A percentile compares a stretch with the other conserved stretches of the same genome.
Conservation (phyloP, 2,888 invertebrate species). For the Azorinus chamasolen region DNA sequence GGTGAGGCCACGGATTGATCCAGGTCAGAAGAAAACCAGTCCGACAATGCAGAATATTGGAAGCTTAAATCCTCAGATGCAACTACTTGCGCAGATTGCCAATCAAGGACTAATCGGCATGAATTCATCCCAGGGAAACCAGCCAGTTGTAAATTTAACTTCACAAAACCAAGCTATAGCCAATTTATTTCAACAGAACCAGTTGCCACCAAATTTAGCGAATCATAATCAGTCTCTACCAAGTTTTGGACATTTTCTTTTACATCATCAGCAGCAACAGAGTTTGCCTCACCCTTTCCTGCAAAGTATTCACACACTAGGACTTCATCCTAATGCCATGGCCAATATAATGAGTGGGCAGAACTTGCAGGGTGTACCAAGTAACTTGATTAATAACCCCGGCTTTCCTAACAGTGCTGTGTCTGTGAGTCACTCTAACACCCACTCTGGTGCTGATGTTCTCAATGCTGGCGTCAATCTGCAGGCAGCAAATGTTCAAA, state of each 20-base stretch:
- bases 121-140: slow-evolving; percentile 39
- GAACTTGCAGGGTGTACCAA: slow-evolving; percentile 30
- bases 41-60: background rate
- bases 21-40: slow-evolving; percentile 18
- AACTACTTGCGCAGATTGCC: slow-evolving; percentile 55
- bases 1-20: slow-evolving; percentile 15
- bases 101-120: slow-evolving; percentile 39
- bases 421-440: background rate
- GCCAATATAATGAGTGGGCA: slow-evolving; percentile 40
- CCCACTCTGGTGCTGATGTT: slow-evolving; percentile 9
- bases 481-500: slow-evolving; percentile 1
- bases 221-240: slow-evolving; percentile 68
- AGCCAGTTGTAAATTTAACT: slow-evolving; percentile 26
- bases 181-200: slow-evolving; percentile 45
- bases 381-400: slow-evolving; percentile 42
- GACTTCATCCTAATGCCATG: slow-evolving; percentile 34
- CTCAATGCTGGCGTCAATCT: background rate
- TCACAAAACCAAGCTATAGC: slow-evolving; percentile 43
- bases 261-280: slow-evolving; percentile 73
- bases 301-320: slow-evolving; percentile 40
- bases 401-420: slow-evolving; percentile 23
- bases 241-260: slow-evolving; percentile 77
- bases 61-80: slow-evolving; percentile 59
- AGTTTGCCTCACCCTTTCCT: slow-evolving; percentile 64
- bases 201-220: slow-evolving; percentile 23